These are phyloP conservation scores for Turdus rufiventris DNA, from an alignment of 2,113 vertebrate genomes.

Conservation along the genomic window DNA sequence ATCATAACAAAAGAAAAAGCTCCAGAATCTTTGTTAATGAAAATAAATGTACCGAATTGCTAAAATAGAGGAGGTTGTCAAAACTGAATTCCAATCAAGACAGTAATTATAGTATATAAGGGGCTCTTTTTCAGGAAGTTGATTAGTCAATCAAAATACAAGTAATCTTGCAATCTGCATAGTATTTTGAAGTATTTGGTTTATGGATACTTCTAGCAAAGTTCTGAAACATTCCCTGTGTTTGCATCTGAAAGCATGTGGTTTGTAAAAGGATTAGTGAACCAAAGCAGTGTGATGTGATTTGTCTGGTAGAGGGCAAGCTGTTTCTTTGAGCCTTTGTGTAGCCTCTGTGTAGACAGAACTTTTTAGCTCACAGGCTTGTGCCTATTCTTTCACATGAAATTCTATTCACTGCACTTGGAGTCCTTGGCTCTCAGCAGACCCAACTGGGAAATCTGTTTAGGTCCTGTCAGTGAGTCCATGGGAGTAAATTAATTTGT, in stretches of 20 bases:
- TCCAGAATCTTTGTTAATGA: neutral
- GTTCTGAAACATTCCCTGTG: neutral
- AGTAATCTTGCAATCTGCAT: neutral
- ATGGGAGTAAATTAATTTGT: neutral
- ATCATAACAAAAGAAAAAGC: neutral
- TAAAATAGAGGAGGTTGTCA: neutral
- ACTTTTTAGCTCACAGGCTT: neutral
- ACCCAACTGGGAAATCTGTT: neutral
- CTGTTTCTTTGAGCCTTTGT: neutral
- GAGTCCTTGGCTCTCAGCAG: slow-evolving; percentile 2
- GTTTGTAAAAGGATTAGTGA: neutral
- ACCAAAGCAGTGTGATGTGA: neutral
- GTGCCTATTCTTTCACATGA: neutral
- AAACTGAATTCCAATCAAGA: neutral
- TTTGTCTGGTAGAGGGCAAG: neutral
- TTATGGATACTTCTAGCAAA: neutral
- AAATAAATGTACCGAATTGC: neutral
- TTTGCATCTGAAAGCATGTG: neutral
- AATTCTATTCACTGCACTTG: neutral
- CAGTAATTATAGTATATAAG: neutral
- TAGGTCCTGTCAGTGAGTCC: neutral
- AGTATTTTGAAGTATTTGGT: neutral
- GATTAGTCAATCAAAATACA: slow-evolving; percentile 31
- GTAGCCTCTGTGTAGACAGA: neutral
- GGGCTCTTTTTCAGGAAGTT: neutral